Base-by-base conservation (phyloP, 2,888 invertebrate genomes). In the Chydorus sphaericus region DNA sequence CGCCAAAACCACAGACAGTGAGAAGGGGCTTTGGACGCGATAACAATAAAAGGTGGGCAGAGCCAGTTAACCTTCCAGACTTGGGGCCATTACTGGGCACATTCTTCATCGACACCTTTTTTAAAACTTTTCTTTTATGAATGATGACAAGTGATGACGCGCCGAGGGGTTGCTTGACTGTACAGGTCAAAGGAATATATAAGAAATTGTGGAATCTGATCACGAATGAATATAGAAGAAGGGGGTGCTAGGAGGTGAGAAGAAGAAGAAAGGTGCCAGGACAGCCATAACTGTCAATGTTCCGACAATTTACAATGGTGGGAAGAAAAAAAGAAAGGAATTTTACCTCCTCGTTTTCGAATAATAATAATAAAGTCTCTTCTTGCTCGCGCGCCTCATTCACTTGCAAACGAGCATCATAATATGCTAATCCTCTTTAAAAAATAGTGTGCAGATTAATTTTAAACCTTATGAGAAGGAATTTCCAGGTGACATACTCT, bases 101-200 rank as follows among this genome's bases (percentile, higher is more conserved):
- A 55, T 55, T 55, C 55, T 55, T 55, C 49, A 55, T 55, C 55
- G 55, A 55, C 55, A 55, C 55, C 48, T 31, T 31, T 16, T 36
- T 28, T 20, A 30, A 50, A 30, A 8, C 4, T 39, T 16, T 39
- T 16, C 16, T 39, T 16, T 39, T 39, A 39, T 23, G 23, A 39
- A n/a, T 10, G 39, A n/a, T n/a, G n/a, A n/a, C n/a, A n/a, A n/a
- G n/a, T n/a, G n/a, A n/a, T n/a, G n/a, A n/a, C n/a, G n/a, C n/a
- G n/a, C n/a, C n/a, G n/a, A n/a, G n/a, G n/a, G n/a, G n/a, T n/a
- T n/a, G n/a, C n/a, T n/a, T n/a, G n/a, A n/a, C n/a, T 10, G 16
- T 39, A 38, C 23, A 39, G 39, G 23, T 20, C 38, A 26, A 44
- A 26, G 26, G 4, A n/a, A 5, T 23, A 23, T 44, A 23, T 36